Conservation (phyloP, 2,797 vertebrate species). For the Echiichthys vipera region DNA sequence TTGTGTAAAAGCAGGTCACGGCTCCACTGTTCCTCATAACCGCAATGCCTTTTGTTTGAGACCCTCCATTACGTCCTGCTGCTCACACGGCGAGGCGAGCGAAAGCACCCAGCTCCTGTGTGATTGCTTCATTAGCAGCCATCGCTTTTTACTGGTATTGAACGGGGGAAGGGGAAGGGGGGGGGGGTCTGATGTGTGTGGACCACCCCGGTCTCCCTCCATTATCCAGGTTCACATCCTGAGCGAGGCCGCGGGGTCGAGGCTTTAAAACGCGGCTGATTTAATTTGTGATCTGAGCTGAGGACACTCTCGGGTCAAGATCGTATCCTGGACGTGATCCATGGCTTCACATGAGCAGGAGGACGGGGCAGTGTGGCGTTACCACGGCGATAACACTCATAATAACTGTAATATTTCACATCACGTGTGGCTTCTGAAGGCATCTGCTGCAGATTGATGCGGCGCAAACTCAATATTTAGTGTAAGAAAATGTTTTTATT, state of each 20-base stretch:
- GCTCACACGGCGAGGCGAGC: neutral
- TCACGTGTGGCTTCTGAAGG: neutral
- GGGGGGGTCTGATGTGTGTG: too few relatives aligned
- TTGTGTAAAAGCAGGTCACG: neutral
- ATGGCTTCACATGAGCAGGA: slow-evolving; percentile 1
- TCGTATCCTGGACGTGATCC: neutral
- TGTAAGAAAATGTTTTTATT: neutral
- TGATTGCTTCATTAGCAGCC: slow-evolving; percentile 27
- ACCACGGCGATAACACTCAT: neutral
- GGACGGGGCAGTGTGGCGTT: neutral
- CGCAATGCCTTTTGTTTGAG: neutral
- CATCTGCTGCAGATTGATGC: neutral
- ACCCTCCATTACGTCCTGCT: neutral
- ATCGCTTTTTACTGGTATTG: neutral
- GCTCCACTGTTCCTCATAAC: neutral
- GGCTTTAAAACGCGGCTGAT: slow-evolving; percentile 31
- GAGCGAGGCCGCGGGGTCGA: slow-evolving; percentile 28
- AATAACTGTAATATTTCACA: neutral
- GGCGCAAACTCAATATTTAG: neutral
- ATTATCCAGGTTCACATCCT: slow-evolving; percentile 37
- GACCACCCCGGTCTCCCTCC: slow-evolving; percentile 6
- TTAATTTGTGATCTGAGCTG: slow-evolving; percentile 52
- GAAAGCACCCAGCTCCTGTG: neutral
- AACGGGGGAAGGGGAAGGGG: neutral
- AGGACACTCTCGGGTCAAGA: slow-evolving; percentile 27